A percentile compares a stretch with the other conserved stretches of the same genome.
Evolutionary conservation across 2,113 vertebrate genomes (phyloP).

Genomic region (Dinomys branickii): DNA sequence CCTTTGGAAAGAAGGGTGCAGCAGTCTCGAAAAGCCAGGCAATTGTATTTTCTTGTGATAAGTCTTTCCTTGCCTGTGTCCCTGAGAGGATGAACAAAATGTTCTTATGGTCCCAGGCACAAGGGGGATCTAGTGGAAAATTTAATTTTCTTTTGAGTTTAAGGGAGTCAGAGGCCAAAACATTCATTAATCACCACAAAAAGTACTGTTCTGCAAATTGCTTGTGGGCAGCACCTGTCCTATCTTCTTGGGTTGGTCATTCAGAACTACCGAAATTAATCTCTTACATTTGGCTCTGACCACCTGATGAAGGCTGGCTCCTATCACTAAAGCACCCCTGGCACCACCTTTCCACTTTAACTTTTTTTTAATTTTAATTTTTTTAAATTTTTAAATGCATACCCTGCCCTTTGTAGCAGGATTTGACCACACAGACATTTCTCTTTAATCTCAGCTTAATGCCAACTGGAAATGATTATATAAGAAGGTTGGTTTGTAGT

Average conservation of each 20-base stretch:
- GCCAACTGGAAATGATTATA: background rate
- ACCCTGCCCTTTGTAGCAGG: background rate
- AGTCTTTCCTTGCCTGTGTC: background rate
- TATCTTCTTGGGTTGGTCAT: background rate
- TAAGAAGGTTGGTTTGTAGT: background rate
- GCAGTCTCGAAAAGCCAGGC: background rate
- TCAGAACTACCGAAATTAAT: slow-evolving; percentile 16
- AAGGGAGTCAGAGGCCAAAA: slow-evolving; percentile 20
- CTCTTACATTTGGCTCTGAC: background rate
- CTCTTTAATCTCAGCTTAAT: background rate
- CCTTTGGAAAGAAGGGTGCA: background rate
- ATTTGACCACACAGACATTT: background rate
- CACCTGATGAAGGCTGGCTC: background rate
- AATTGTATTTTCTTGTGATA: background rate
- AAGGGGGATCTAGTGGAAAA: slow-evolving; percentile 16
- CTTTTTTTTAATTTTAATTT: background rate
- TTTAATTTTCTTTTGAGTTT: slow-evolving; percentile 66
- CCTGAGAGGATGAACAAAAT: background rate
- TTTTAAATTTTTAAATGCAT: background rate
- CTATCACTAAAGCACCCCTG: background rate
- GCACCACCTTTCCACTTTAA: background rate
- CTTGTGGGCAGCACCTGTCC: background rate
- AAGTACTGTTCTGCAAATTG: background rate
- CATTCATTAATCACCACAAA: background rate
- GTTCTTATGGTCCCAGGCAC: background rate